phyloP scores from a whole-genome alignment of 2,113 vertebrate species.

The Petromus typicus region DNA sequence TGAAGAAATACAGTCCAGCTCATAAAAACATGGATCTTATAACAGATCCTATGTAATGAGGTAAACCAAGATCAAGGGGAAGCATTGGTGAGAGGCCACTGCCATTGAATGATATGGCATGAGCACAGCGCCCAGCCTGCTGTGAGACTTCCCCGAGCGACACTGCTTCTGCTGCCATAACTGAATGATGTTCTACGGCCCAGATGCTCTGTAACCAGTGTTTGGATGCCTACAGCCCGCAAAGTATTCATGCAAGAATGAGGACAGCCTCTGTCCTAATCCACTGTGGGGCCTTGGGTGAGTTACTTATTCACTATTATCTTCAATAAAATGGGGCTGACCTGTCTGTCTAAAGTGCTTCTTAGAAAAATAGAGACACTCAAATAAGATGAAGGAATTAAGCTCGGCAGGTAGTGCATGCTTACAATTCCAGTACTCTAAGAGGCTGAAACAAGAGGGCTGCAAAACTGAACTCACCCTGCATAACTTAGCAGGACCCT shows the following conservation, averaged over 20 bases:
- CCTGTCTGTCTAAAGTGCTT: neutral
- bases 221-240: neutral
- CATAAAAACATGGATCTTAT: neutral
- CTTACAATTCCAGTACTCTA: neutral
- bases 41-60: neutral
- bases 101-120: too few species aligned
- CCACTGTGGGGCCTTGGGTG: neutral
- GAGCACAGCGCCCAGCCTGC: neutral
- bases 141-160: neutral
- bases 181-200: neutral
- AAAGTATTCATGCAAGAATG: neutral
- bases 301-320: neutral
- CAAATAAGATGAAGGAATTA: neutral
- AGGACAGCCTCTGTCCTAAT: neutral
- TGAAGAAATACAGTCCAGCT: neutral
- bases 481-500: neutral
- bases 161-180: neutral
- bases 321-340: neutral
- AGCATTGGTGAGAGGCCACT: too few species aligned
- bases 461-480: neutral
- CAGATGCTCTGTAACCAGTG: rapidly evolving
- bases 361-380: neutral
- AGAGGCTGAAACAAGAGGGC: neutral
- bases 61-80: neutral
- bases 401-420: neutral